Conservation (phyloP, 1,140 invertebrate genomes). For the Vanessa tameamea region DNA sequence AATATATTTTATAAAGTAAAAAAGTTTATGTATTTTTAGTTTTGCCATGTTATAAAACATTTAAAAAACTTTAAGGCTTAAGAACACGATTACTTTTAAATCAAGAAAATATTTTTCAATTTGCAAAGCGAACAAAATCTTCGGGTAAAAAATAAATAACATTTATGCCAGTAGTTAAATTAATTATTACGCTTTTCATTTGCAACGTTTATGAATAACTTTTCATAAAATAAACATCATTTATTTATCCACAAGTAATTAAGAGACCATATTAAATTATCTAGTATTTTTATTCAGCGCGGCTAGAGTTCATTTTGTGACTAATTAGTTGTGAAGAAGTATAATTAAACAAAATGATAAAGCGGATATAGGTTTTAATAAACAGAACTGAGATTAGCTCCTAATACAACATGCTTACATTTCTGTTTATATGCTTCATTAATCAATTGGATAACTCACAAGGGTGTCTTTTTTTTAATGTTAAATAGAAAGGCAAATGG, state of each 20-base stretch:
- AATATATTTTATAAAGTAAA: background rate
- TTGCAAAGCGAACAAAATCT: too few relatives aligned
- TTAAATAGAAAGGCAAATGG: too few relatives aligned
- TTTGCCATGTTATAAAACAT: too few relatives aligned
- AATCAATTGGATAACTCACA: too few relatives aligned
- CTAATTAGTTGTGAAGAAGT: background rate
- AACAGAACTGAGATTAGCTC: background rate
- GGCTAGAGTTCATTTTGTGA: slow-evolving; percentile 3
- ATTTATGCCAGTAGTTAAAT: background rate
- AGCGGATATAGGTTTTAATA: slow-evolving; percentile 16
- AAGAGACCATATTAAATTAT: slow-evolving; percentile 14
- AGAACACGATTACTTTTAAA: too few relatives aligned
- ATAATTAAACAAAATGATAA: slow-evolving; percentile 5
- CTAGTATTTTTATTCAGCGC: slow-evolving; percentile 18
- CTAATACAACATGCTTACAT: background rate
- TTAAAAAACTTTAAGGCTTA: too few relatives aligned
- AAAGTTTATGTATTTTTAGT: background rate
- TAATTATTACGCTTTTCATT: slow-evolving; percentile 1
- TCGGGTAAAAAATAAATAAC: too few relatives aligned
- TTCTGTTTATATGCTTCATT: background rate
- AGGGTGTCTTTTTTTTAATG: too few relatives aligned
- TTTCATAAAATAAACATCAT: background rate
- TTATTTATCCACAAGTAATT: slow-evolving; percentile 25
- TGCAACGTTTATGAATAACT: background rate
- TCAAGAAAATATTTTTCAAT: too few relatives aligned